Evolutionary conservation across 37 sponge, comb jelly and placozoan species (phyloP).

Genomic region (Geodia barretti): DNA sequence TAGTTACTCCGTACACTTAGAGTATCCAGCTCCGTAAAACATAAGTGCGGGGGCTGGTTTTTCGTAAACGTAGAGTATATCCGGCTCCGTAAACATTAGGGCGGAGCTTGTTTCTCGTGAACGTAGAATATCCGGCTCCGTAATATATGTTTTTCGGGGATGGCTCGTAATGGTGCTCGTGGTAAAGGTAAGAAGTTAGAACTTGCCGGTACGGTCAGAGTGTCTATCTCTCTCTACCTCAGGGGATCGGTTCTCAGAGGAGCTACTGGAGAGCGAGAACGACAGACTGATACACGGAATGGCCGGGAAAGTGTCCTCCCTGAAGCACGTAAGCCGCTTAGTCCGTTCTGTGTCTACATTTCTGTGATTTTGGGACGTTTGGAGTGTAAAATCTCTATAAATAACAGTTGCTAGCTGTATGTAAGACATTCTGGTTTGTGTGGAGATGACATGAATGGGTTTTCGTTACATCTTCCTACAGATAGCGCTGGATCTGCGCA

Average conservation of each 20-base stretch:
- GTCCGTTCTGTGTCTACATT: too few relatives aligned
- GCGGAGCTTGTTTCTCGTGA: too few relatives aligned
- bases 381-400: too few relatives aligned
- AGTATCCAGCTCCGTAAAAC: too few relatives aligned
- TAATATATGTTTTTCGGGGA: background rate
- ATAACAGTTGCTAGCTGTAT: too few relatives aligned
- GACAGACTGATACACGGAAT: slow-evolving; percentile 48
- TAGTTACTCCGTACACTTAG: background rate
- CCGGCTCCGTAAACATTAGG: too few relatives aligned
- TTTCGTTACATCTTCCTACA: slow-evolving; percentile 14
- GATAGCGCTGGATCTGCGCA: slow-evolving; percentile 62
- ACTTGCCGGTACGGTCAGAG: too few relatives aligned
- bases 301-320: slow-evolving; percentile 52
- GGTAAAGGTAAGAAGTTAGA: slow-evolving; percentile 1
- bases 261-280: slow-evolving; percentile 73
- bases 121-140: too few relatives aligned
- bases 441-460: too few relatives aligned
- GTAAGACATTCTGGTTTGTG: background rate
- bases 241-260: slow-evolving; percentile 33
- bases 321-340: slow-evolving; percentile 76
- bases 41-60: too few relatives aligned
- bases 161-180: background rate
- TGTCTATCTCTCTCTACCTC: background rate
- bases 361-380: too few relatives aligned
- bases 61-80: too few relatives aligned